Conservation (phyloP, 2,797 vertebrate genomes). For the Poeciliopsis presidionis region DNA sequence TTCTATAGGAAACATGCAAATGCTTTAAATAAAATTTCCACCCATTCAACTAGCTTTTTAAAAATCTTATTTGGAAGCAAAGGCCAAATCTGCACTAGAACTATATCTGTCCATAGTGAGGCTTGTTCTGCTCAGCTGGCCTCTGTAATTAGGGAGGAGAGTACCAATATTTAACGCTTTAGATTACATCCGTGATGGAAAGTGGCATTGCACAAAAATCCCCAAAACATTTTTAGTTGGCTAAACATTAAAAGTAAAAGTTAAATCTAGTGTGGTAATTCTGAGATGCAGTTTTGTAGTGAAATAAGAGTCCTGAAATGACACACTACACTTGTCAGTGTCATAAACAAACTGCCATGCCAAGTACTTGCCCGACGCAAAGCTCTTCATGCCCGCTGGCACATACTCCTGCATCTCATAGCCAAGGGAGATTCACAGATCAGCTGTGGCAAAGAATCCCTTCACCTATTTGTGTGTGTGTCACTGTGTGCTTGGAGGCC, state of each 20-base stretch:
- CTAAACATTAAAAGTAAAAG: too few relatives aligned
- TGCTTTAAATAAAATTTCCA: background rate
- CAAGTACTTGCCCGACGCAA: slow-evolving; percentile 60
- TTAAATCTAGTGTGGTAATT: slow-evolving; percentile 19
- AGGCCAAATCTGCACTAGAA: background rate
- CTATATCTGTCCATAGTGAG: background rate
- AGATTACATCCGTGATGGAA: background rate
- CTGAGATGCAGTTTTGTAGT: slow-evolving; percentile 35
- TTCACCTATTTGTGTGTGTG: slow-evolving; percentile 2
- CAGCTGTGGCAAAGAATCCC: slow-evolving; percentile 40
- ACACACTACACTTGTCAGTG: slow-evolving; percentile 40
- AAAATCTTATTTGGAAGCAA: background rate
- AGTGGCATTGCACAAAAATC: background rate
- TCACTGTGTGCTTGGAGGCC: background rate
- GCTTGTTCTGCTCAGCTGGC: background rate
- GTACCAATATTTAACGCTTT: background rate
- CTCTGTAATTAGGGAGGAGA: background rate
- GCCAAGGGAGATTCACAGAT: slow-evolving; percentile 51
- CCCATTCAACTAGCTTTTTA: background rate
- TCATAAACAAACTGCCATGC: slow-evolving; percentile 65
- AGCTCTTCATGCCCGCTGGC: slow-evolving; percentile 43
- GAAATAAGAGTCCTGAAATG: slow-evolving; percentile 30
- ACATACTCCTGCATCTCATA: slow-evolving; percentile 7
- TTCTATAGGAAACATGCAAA: background rate
- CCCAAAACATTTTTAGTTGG: background rate